Evolutionary conservation across 2,888 invertebrate species (phyloP).

Genomic region (Crepidodera aurea): DNA sequence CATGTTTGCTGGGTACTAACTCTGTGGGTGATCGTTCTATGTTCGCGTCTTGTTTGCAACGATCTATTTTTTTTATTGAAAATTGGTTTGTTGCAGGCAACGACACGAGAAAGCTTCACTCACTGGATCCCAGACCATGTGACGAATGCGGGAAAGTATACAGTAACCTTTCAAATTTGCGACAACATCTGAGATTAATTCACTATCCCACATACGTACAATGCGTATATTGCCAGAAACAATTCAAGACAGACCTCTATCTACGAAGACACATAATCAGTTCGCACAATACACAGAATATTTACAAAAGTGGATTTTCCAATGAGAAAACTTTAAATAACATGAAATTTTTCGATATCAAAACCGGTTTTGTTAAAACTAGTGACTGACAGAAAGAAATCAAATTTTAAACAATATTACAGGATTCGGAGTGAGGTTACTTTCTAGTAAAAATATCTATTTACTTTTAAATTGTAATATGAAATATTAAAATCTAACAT

Average conservation of each 20-base stretch:
- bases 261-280: slow-evolving; percentile 68
- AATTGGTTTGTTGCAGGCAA: slow-evolving; percentile 57
- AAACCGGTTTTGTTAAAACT: not conserved
- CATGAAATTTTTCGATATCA: slow-evolving; percentile 35
- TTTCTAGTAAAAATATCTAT: too few species aligned
- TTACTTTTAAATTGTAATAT: too few species aligned
- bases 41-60: slow-evolving; percentile 56
- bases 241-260: slow-evolving; percentile 71
- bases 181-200: slow-evolving; percentile 72
- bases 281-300: slow-evolving; percentile 61
- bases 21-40: slow-evolving; percentile 30
- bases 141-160: slow-evolving; percentile 71
- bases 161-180: slow-evolving; percentile 71
- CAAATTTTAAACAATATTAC: slow-evolving; percentile 1
- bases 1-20: too few species aligned
- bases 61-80: slow-evolving; percentile 42
- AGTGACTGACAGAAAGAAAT: not conserved
- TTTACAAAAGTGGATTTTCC: slow-evolving; percentile 26
- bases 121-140: slow-evolving; percentile 67
- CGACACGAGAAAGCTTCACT: slow-evolving; percentile 61
- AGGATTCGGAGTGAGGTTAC: too few species aligned
- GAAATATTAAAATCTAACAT: too few species aligned
- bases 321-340: slow-evolving; percentile 31
- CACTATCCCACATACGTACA: slow-evolving; percentile 70
- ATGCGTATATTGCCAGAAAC: slow-evolving; percentile 69